Percentiles rank a stretch among this genome's conserved stretches.
phyloP scores from a whole-genome alignment of 2,888 invertebrate species.

The Dioctria rufipes region DNA sequence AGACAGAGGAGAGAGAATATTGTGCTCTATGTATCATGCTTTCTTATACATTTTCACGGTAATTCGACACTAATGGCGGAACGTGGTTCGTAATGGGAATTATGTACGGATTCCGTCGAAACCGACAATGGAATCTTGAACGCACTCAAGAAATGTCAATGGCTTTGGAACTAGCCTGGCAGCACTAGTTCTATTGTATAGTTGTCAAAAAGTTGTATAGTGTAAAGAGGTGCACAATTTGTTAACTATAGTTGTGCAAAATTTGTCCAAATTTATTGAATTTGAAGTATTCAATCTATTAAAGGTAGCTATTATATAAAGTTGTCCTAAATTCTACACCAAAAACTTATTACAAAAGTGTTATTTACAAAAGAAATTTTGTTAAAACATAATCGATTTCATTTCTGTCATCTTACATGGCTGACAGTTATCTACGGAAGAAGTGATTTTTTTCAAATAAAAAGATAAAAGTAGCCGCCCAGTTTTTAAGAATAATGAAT shows the following conservation, averaged over 20 bases:
- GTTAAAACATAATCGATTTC: conserved; percentile 35
- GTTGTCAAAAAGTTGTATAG: not conserved
- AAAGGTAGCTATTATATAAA: not conserved
- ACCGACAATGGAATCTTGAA: too few species aligned
- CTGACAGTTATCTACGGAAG: conserved; percentile 1
- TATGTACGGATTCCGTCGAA: too few species aligned
- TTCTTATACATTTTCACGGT: too few species aligned
- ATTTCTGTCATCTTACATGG: conserved; percentile 28
- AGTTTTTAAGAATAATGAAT: not conserved
- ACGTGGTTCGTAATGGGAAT: too few species aligned
- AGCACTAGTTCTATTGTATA: not conserved
- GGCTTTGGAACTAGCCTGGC: not conserved
- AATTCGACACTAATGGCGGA: too few species aligned
- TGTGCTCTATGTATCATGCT: too few species aligned
- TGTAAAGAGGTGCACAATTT: not conserved
- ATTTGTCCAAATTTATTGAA: not conserved
- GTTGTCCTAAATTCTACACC: not conserved
- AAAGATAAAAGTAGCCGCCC: conserved; percentile 19
- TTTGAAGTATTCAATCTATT: not conserved
- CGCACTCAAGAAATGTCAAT: too few species aligned
- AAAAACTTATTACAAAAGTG: not conserved
- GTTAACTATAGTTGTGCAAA: not conserved
- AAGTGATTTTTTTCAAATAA: conserved; percentile 2
- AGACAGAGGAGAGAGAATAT: too few species aligned
- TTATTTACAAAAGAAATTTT: not conserved